Evolutionary conservation across 2,113 vertebrate species (phyloP).

Genomic region (Pygoscelis adeliae): DNA sequence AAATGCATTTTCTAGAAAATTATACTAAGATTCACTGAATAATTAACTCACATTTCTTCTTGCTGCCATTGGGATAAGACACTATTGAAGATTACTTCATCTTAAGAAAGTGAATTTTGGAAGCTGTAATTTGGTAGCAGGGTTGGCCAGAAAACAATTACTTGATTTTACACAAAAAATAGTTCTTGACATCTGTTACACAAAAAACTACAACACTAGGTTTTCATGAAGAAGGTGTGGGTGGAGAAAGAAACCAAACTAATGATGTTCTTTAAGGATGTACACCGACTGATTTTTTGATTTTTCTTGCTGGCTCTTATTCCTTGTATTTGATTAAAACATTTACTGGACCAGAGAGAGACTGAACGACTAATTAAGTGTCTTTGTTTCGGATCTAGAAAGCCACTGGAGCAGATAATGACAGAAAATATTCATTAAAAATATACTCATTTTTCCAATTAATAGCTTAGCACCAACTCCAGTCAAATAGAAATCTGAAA

Average conservation of each 20-base stretch:
- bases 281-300: neutral
- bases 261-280: neutral
- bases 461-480: neutral
- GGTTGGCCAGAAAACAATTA: neutral
- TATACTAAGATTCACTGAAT: neutral
- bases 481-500: slow-evolving; percentile 16
- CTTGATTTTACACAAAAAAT: neutral
- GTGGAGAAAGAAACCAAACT: neutral
- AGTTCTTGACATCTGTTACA: neutral
- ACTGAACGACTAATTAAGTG: slow-evolving; percentile 28
- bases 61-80: neutral
- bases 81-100: neutral
- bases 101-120: neutral
- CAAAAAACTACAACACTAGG: neutral
- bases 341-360: slow-evolving; percentile 13
- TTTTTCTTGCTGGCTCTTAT: neutral
- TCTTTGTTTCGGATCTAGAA: slow-evolving; percentile 7
- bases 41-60: neutral
- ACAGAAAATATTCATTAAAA: slow-evolving; percentile 42
- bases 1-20: neutral
- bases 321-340: neutral
- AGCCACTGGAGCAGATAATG: slow-evolving; percentile 30
- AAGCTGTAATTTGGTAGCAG: neutral
- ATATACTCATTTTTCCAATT: neutral
- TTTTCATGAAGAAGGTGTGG: neutral